A percentile compares a stretch with the other conserved stretches of the same genome.
Evolutionary conservation across 2,113 vertebrate genomes (phyloP).

Genomic region (Rousettus leschenaultii): DNA sequence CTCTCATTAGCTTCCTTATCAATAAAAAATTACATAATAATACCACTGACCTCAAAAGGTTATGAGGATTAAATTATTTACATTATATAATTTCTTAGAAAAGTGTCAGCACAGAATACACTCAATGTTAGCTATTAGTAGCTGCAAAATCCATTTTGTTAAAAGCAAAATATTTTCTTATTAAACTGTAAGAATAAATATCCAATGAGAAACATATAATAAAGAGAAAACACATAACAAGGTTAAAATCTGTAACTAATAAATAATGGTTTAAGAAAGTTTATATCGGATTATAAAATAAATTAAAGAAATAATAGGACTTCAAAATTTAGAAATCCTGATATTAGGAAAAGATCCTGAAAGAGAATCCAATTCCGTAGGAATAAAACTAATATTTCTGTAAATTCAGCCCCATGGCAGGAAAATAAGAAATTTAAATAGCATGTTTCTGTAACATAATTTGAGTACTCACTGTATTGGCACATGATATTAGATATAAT

Average conservation of each 20-base stretch:
- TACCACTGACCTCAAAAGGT: background rate
- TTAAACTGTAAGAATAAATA: background rate
- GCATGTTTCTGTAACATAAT: constrained; percentile 10
- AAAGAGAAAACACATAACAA: background rate
- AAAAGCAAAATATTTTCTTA: background rate
- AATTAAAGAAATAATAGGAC: background rate
- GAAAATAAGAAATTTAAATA: constrained; percentile 38
- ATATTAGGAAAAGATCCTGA: background rate
- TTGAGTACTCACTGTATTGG: background rate
- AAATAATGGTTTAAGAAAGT: constrained; percentile 3
- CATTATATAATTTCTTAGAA: background rate
- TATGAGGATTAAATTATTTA: constrained; percentile 21
- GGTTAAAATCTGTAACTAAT: constrained; percentile 4
- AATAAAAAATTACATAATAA: constrained; percentile 26
- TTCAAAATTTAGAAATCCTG: constrained; percentile 23
- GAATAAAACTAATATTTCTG: constrained; percentile 14
- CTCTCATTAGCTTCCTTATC: background rate
- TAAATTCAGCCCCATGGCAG: background rate
- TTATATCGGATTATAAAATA: background rate
- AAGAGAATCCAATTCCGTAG: background rate
- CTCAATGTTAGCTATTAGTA: constrained; percentile 13
- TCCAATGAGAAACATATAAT: background rate
- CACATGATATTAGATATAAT: background rate
- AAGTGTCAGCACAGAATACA: constrained; percentile 1
- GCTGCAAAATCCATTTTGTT: background rate